Evolutionary conservation across 1,140 invertebrate species (phyloP), one percentile per base, ranked within the genome.

Genomic region (Triops cancriformis): DNA sequence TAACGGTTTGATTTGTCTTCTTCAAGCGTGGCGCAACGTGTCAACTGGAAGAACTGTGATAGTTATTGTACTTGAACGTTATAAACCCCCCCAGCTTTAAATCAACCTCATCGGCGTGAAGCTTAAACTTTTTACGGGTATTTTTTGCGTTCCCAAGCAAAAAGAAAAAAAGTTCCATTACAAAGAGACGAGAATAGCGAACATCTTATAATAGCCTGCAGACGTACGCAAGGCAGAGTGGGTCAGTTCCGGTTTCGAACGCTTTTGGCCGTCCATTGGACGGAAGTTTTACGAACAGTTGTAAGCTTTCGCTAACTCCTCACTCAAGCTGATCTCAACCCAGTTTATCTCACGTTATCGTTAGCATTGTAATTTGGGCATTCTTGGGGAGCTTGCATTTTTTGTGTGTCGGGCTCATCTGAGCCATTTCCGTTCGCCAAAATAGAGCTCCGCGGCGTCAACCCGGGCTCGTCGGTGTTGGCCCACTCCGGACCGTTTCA

Each of bases 381-480:
- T 64, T 23, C 51, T 4, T 64, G 11, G n/a, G n/a, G n/a, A n/a
- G 14, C 51, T 64, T 64, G 51, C 14, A 18, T n/a, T 64, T 64
- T 64, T 64, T 11, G 11, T 45, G 11, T 11, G 43, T 45, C 51
- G 14, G 73, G 37, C 28, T 74, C 73, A n/a, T 37, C 73, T 74
- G 73, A 74, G 37, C 28, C 73, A 12, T n/a, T 74, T 37, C 26
- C 37, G 26, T 23, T 74, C 14, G 45, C 26, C 37, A 26, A 43
- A 43, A 76, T 45, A 42, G 37, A 26, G 26, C 37, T 41, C 27
- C 27, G 37, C 74, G 37, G 45, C 37, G 74, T 26, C 14, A 43
- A 41, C 26, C 26, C 37, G 45, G 64, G 64, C 64, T 43, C 74
- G 72, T 73, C 73, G 73, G 77, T 78, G 72, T 78, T 78, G 31